phyloP scores from a whole-genome alignment of 2,888 invertebrate genomes.

The Patella depressa region DNA sequence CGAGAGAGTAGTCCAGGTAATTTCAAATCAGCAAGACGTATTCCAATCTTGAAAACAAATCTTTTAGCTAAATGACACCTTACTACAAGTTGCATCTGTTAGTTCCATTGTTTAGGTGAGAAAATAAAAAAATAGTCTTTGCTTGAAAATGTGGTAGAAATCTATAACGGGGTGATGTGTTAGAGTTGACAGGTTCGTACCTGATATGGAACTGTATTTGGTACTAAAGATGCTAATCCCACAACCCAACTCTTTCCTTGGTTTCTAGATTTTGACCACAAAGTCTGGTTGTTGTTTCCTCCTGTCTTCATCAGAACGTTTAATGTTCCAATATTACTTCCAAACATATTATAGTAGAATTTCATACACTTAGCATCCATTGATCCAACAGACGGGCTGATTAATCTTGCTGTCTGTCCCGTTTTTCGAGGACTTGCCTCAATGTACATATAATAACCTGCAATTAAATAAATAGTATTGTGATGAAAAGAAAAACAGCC shows the following conservation, averaged over 20 bases:
- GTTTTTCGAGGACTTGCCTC: constrained; percentile 48
- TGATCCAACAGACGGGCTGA: constrained; percentile 40
- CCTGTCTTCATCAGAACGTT: constrained; percentile 50
- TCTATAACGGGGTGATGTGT: too few relatives aligned
- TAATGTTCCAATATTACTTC: constrained; percentile 47
- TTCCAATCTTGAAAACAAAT: too few relatives aligned
- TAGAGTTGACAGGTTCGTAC: constrained; percentile 27
- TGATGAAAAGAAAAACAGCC: neutral
- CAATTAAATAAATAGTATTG: constrained; percentile 12
- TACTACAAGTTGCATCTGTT: too few relatives aligned
- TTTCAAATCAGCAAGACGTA: too few relatives aligned
- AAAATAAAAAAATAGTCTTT: too few relatives aligned
- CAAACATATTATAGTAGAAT: constrained; percentile 61
- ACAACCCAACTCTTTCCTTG: constrained; percentile 57
- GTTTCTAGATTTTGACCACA: constrained; percentile 52
- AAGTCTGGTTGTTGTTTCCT: constrained; percentile 32
- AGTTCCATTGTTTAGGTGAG: too few relatives aligned
- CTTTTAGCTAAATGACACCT: too few relatives aligned
- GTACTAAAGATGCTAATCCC: constrained; percentile 47
- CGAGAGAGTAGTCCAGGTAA: too few relatives aligned
- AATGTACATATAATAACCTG: constrained; percentile 63
- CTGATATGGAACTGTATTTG: constrained; percentile 35
- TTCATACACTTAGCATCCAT: constrained; percentile 48
- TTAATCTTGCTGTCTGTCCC: constrained; percentile 50
- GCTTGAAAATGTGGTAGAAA: too few relatives aligned